phyloP scores from a whole-genome alignment of 2,888 invertebrate species.

The Ptycholaimellus sp. region DNA sequence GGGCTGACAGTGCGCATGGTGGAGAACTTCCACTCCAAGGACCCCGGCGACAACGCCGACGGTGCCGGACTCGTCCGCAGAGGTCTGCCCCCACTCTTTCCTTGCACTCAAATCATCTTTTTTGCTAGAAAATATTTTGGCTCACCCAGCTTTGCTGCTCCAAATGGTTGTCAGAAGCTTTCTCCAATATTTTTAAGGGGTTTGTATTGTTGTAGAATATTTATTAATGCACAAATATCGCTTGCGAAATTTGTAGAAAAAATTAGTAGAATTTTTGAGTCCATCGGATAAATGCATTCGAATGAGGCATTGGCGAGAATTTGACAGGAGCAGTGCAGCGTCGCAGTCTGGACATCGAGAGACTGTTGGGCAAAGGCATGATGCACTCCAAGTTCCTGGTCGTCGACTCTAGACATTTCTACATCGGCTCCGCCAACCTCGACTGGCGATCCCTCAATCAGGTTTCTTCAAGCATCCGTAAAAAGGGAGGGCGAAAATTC shows the following conservation, averaged over 20 bases:
- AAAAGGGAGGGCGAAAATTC: neutral
- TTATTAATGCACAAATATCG: too few relatives aligned
- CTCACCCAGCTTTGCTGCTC: too few relatives aligned
- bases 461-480: constrained; percentile 34
- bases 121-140: neutral
- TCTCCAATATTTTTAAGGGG: too few relatives aligned
- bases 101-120: neutral
- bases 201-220: too few relatives aligned
- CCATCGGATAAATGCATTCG: too few relatives aligned
- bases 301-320: too few relatives aligned
- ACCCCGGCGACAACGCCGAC: constrained; percentile 23
- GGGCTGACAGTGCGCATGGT: constrained; percentile 18
- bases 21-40: constrained; percentile 22
- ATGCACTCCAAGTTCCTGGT: constrained; percentile 87
- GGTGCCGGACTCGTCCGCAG: constrained; percentile 9
- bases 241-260: too few relatives aligned
- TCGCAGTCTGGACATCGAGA: constrained; percentile 10
- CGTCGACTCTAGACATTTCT: constrained; percentile 60
- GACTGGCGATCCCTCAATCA: constrained; percentile 89
- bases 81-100: neutral
- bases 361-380: constrained; percentile 38
- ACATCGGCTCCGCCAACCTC: constrained; percentile 80
- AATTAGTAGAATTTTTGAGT: too few relatives aligned
- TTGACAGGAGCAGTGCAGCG: constrained; percentile 11
- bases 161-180: too few relatives aligned